These are phyloP conservation scores for Florisuga fusca DNA, from an alignment of 2,797 vertebrate genomes.

Conservation along the genomic window DNA sequence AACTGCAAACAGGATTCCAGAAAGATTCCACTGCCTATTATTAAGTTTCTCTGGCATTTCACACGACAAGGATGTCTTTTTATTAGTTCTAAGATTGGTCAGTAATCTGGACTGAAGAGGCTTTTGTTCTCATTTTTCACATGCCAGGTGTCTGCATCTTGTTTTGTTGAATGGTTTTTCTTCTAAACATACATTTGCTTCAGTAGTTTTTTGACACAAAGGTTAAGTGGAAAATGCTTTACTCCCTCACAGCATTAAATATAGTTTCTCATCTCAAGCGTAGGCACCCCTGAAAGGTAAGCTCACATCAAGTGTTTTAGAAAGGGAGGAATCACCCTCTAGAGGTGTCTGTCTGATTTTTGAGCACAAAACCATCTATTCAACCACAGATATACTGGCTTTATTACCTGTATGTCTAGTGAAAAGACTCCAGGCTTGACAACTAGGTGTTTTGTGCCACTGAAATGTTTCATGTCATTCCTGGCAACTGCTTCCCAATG, in stretches of 20 bases:
- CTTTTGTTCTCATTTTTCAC: background rate
- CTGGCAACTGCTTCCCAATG: background rate
- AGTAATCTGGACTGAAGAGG: background rate
- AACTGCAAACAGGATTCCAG: background rate
- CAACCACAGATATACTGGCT: background rate
- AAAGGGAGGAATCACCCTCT: background rate
- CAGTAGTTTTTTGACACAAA: background rate
- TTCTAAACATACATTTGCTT: background rate
- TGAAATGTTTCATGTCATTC: background rate
- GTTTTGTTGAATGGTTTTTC: background rate
- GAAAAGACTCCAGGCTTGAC: background rate
- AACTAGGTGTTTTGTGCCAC: background rate
- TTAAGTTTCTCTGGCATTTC: background rate
- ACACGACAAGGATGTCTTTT: background rate
- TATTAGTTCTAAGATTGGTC: background rate
- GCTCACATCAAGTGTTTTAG: background rate
- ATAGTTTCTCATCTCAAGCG: background rate
- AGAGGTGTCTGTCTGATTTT: background rate
- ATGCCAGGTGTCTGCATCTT: background rate
- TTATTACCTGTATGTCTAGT: background rate
- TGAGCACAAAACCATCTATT: background rate
- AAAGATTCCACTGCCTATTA: background rate
- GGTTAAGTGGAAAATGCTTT: background rate
- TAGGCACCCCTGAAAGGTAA: background rate
- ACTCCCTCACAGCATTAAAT: background rate